Evolutionary conservation across 2,888 invertebrate genomes (phyloP).

Genomic region (Tenthredo scrophulariae): DNA sequence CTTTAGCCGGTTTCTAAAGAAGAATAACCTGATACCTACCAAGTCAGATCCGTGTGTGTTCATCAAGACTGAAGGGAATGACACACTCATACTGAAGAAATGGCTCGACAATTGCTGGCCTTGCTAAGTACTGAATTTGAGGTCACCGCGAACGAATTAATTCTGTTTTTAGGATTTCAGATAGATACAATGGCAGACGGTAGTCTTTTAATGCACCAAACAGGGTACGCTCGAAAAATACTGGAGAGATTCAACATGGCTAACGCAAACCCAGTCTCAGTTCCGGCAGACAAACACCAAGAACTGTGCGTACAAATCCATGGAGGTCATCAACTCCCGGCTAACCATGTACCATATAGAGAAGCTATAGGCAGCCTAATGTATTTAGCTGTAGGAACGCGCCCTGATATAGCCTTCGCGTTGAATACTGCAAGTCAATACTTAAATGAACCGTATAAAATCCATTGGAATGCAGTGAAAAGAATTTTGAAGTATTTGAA

Average conservation of each 20-base stretch:
- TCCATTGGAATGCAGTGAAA: conserved; percentile 23
- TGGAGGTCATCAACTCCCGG: conserved; percentile 13
- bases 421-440: conserved; percentile 2
- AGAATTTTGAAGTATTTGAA: conserved; percentile 17
- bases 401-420: not conserved
- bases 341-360: not conserved
- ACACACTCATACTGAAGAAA: conserved; percentile 49
- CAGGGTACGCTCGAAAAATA: conserved; percentile 19
- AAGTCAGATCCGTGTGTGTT: conserved; percentile 19
- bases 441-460: not conserved
- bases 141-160: conserved; percentile 16
- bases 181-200: conserved; percentile 56
- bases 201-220: conserved; percentile 52
- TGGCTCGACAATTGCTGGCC: conserved; percentile 57
- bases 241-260: conserved; percentile 53
- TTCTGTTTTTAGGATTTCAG: conserved; percentile 53
- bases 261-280: conserved; percentile 57
- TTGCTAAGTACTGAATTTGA: conserved; percentile 6
- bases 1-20: conserved; percentile 59
- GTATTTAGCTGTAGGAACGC: conserved; percentile 15
- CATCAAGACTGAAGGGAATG: not conserved
- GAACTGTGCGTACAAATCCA: not conserved
- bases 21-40: not conserved
- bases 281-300: conserved; percentile 55
- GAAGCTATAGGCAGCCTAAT: not conserved